phyloP scores from a whole-genome alignment of 2,113 vertebrate genomes.

The Erythrocercus mccallii region DNA sequence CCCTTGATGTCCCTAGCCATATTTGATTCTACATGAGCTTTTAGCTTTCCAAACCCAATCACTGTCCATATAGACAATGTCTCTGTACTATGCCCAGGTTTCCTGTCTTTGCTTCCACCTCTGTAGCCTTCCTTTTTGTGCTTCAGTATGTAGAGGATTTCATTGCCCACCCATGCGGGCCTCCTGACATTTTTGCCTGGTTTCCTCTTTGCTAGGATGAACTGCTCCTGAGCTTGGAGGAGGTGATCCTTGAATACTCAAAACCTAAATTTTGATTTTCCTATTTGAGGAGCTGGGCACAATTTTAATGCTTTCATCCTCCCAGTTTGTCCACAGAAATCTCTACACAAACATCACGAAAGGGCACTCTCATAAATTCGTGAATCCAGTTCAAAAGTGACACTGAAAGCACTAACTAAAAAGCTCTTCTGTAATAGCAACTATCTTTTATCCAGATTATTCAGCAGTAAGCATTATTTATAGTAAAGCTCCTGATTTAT shows the following conservation, averaged over 20 bases:
- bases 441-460: background rate
- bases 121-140: background rate
- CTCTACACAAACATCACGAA: background rate
- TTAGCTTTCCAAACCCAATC: background rate
- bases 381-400: background rate
- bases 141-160: background rate
- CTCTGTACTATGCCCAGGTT: background rate
- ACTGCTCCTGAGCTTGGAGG: background rate
- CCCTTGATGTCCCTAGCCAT: background rate
- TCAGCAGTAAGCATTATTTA: background rate
- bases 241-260: background rate
- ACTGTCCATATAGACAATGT: background rate
- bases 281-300: background rate
- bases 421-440: background rate
- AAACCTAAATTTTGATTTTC: background rate
- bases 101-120: background rate
- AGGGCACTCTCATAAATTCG: background rate
- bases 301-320: background rate
- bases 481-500: slow-evolving; percentile 7
- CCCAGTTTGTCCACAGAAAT: background rate
- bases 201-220: background rate
- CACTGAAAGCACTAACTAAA: background rate
- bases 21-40: background rate
- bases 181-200: background rate
- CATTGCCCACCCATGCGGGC: background rate